phyloP scores from a whole-genome alignment of 2,113 vertebrate species.

The Embiotoca jacksoni region DNA sequence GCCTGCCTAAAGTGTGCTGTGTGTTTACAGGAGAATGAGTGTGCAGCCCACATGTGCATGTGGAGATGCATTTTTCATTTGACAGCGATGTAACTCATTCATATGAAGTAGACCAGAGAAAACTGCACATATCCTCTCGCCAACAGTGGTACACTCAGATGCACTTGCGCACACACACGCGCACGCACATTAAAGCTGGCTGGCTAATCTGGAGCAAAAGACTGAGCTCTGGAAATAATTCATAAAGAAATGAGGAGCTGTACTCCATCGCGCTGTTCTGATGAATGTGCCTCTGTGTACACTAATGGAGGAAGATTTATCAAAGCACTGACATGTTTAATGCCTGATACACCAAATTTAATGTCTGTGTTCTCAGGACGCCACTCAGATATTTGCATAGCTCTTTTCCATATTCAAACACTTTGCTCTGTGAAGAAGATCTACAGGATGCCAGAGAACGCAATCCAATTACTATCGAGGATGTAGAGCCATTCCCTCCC shows the following conservation, averaged over 20 bases:
- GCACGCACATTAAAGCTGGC: constrained; percentile 35
- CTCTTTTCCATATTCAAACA: constrained; percentile 69
- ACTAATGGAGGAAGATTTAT: background rate
- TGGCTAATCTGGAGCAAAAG: constrained; percentile 68
- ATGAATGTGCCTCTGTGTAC: constrained; percentile 18
- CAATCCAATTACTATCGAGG: constrained; percentile 3
- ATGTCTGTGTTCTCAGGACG: background rate
- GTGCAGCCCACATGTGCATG: no score
- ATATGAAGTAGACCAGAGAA: no score
- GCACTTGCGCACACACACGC: constrained; percentile 9
- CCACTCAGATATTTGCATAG: constrained; percentile 49
- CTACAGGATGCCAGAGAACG: background rate
- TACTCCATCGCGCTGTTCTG: constrained; percentile 21
- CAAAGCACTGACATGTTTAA: constrained; percentile 19
- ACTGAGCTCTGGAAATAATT: constrained; percentile 69
- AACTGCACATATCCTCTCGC: no score
- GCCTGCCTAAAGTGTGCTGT: no score
- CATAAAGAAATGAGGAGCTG: constrained; percentile 58
- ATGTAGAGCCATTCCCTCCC: background rate
- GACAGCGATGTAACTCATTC: no score
- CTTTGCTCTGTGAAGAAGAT: background rate
- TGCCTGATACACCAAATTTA: background rate
- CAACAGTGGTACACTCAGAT: constrained; percentile 6
- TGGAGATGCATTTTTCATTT: no score
- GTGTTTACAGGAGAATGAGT: no score